phyloP scores from a whole-genome alignment of 2,797 vertebrate genomes.

The Agapornis canus region DNA sequence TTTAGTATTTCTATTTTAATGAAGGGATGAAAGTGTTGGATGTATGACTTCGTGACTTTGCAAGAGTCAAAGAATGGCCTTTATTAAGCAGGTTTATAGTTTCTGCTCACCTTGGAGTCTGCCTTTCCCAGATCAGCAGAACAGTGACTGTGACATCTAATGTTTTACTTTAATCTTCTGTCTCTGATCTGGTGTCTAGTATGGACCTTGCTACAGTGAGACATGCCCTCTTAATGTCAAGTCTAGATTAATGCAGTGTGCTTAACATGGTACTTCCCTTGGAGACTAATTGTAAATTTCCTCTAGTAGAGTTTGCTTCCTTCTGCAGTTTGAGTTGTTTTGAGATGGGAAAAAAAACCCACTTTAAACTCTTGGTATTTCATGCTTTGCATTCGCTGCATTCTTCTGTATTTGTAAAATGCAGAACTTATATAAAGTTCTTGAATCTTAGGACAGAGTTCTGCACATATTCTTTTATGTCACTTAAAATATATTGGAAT shows the following conservation, averaged over 20 bases:
- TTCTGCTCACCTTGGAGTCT: conserved; percentile 35
- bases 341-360: not conserved
- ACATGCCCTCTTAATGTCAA: conserved; percentile 53
- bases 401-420: conserved; percentile 31
- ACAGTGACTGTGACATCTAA: conserved; percentile 40
- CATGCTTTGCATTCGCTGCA: not conserved
- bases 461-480: not conserved
- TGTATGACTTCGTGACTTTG: conserved; percentile 27
- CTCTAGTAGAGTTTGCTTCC: conserved; percentile 28
- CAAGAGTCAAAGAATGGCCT: conserved; percentile 29
- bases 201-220: conserved; percentile 29
- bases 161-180: conserved; percentile 41
- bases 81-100: conserved; percentile 47
- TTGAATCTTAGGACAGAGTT: not conserved
- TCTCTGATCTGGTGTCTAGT: conserved; percentile 50
- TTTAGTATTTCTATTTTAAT: conserved; percentile 42
- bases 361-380: conserved; percentile 22
- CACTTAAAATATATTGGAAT: not conserved
- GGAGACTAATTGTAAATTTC: conserved; percentile 28
- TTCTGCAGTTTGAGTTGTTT: conserved; percentile 29
- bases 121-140: conserved; percentile 28
- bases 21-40: conserved; percentile 35
- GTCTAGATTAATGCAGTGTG: conserved; percentile 43
- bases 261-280: conserved; percentile 39
- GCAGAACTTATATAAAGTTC: not conserved